Base-by-base conservation (phyloP, 2,113 vertebrate species). In the Psettodes erumei region DNA sequence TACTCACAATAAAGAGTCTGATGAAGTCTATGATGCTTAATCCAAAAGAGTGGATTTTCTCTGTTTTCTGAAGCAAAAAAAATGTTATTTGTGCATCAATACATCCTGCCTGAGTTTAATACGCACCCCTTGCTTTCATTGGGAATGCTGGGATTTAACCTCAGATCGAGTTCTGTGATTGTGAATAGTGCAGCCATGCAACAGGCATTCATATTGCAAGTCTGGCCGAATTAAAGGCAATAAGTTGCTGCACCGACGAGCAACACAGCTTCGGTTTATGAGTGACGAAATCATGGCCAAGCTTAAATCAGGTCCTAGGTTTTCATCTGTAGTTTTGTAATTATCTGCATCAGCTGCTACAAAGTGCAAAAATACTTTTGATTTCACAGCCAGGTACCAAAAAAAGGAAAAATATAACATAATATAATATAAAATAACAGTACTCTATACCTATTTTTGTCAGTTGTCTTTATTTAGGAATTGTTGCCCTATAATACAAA, bases 291-390 rank as follows among this genome's bases (percentile, higher is more conserved):
- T 54, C 13, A 19, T 32, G 30, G 11, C 1, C 48, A 10, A 10
- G 13, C 16, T 70, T 33, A 33, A 70, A 53, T 66, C 9, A 53
- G 19, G 47, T 53, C 6, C 30, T n/a, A n/a, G n/a, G n/a, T n/a
- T n/a, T n/a, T n/a, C n/a, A n/a, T n/a, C n/a, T n/a, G n/a, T n/a
- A n/a, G 12, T 23, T 48, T 25, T 48, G 8, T 48, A 21, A 33
- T 64, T 48, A 6, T 21, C 2, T 30, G 5, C 4, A 19, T 19
- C 7, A 28, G 10, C 11, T 42, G 3, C 7, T 43, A 9, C 38
- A 38, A 3, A 3, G 37, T 38, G 37, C 37, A 38, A 42, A 42
- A 5, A 38, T 8, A 38, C 37, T 38, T 38, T 38, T 3, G 37
- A 38, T 38, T 42, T 42, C 5, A 42, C 2, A 42, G 40, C 40